Evolutionary conservation across 1,140 invertebrate species (phyloP).

Genomic region (Triops longicaudatus): DNA sequence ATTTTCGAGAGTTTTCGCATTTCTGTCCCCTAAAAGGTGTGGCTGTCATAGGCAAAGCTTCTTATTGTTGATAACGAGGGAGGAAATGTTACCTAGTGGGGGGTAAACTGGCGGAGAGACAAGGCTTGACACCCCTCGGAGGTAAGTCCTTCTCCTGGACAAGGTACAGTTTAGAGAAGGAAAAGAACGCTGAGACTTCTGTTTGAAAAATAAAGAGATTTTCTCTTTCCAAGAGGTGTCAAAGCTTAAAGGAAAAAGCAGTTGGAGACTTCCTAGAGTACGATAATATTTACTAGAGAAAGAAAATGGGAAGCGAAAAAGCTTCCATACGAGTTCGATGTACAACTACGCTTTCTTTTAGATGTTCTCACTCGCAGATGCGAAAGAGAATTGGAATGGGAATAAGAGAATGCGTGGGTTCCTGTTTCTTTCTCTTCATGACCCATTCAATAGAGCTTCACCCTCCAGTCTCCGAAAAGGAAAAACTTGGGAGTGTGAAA

Average conservation of each 20-base stretch:
- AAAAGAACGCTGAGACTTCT: not conserved
- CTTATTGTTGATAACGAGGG: constrained; percentile 12
- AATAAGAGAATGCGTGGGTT: not conserved
- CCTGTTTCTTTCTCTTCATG: not conserved
- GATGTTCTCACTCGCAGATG: not conserved
- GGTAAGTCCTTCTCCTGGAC: no score
- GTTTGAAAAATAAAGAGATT: constrained; percentile 6
- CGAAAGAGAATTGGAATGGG: not conserved
- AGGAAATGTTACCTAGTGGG: not conserved
- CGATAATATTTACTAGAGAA: constrained; percentile 3
- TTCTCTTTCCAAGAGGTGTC: not conserved
- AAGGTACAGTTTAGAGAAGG: no score
- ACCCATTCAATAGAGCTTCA: no score
- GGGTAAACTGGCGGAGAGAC: not conserved
- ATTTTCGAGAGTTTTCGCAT: not conserved
- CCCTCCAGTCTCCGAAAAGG: not conserved
- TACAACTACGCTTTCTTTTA: not conserved
- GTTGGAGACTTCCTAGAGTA: not conserved
- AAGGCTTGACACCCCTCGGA: no score
- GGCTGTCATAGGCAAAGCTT: not conserved
- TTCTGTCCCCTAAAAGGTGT: not conserved
- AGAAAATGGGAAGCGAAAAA: not conserved
- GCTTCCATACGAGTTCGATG: not conserved
- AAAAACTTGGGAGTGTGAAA: not conserved
- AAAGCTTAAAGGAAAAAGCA: not conserved